phyloP scores from a whole-genome alignment of 1,140 invertebrate genomes.

The Planococcus citri region DNA sequence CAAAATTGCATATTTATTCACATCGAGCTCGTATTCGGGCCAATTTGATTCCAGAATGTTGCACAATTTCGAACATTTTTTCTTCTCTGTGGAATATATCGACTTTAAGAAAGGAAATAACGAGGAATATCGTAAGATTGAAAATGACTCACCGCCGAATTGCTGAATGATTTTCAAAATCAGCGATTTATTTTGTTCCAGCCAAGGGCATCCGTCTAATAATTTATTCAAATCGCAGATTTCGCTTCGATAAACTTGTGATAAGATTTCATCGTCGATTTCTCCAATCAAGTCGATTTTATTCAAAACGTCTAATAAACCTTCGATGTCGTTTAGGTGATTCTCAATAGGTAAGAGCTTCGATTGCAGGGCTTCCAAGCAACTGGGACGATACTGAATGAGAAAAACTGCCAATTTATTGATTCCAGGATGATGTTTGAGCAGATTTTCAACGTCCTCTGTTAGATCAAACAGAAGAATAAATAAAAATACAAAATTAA shows the following conservation, averaged over 20 bases:
- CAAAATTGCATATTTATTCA: neutral
- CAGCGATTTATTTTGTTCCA: neutral
- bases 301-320: neutral
- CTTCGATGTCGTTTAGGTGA: neutral
- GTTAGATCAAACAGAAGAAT: neutral
- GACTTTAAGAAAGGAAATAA: too few relatives aligned
- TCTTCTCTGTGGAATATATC: neutral
- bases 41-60: neutral
- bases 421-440: neutral
- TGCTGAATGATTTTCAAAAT: neutral
- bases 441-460: neutral
- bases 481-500: neutral
- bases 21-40: neutral
- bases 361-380: neutral
- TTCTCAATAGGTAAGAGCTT: neutral
- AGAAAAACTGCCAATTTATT: neutral
- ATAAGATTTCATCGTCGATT: neutral
- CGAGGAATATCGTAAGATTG: too few relatives aligned
- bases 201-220: neutral
- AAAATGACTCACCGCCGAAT: neutral
- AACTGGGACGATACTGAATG: neutral
- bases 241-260: neutral
- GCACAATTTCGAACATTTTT: neutral
- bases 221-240: neutral
- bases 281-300: neutral